Base-by-base conservation (phyloP, 1,140 invertebrate species). In the Hyles euphorbiae region DNA sequence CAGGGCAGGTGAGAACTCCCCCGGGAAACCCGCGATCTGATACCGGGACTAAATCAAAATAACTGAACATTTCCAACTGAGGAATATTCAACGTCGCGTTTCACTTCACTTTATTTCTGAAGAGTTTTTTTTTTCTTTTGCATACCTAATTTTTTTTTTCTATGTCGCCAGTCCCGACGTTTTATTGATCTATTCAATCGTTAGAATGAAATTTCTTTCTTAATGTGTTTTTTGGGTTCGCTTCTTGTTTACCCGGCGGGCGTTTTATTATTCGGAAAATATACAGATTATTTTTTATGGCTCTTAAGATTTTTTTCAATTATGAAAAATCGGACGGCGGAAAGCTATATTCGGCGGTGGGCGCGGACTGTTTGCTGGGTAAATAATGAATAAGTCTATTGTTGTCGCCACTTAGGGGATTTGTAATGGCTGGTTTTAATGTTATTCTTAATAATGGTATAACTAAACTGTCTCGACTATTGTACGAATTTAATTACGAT, bases 171-270 rank as follows among this genome's bases (percentile, higher is more conserved):
- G 36, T 8, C 5, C 36, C 36, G 36, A 5, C 12, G 55, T 64
- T 62, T 72, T 75, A 76, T 76, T 73, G 72, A 79, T 72, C 70
- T 70, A 76, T 73, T 72, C 70, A 77, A 72, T 79, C 65, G 74
- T 68, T 71, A 58, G 67, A 68, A 71, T 72, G 63, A 67, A 70
- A 40, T 36, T 36, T 36, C 36, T 68, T 75, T 70, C 60, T 61
- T 66, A 60, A 72, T 68, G 65, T 75, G 61, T 70, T 68, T 64
- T 60, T 65, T 48, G 63, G 56, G 59, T 72, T 50, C 63, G 61
- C 62, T 68, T 22, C 22, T 22, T 56, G 50, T 34, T 55, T 55
- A 34, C 51, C 54, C 59, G 59, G 9, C 62, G 53, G 64, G 55
- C 64, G 57, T 58, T 68, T 68, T 60, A 67, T 71, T 67, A 56